Evolutionary conservation across 35 echinoderm and acorn worm species (phyloP).

Genomic region (Holothuria glaberrima): DNA sequence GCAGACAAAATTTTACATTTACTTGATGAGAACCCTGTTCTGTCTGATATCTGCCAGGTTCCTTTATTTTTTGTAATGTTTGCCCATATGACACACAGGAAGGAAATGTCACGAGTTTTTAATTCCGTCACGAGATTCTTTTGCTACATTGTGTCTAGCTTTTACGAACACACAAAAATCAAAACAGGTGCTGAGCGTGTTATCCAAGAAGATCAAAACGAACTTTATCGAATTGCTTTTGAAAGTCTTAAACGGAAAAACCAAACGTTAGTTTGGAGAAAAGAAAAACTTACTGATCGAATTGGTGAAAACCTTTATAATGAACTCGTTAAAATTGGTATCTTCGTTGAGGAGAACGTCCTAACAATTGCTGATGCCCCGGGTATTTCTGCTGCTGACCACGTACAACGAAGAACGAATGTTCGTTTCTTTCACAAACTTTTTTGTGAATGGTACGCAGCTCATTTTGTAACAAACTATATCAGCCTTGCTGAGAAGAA

Average conservation of each 20-base stretch:
- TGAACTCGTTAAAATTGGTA: not conserved
- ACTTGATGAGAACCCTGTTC: not conserved
- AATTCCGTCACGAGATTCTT: slow-evolving; percentile 1
- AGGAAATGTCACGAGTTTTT: not conserved
- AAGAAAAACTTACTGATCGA: not conserved
- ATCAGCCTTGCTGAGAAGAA: too few relatives aligned
- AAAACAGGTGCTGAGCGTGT: not conserved
- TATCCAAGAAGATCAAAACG: not conserved
- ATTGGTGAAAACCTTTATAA: not conserved
- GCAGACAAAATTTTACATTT: not conserved
- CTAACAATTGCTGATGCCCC: slow-evolving; percentile 7
- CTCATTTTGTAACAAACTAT: not conserved
- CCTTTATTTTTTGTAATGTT: slow-evolving; percentile 19
- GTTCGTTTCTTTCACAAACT: not conserved
- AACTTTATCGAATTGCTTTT: not conserved
- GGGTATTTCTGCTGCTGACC: not conserved
- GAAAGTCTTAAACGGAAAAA: not conserved
- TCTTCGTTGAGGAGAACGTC: not conserved
- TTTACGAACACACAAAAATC: not conserved
- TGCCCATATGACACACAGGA: not conserved
- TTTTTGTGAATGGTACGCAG: slow-evolving; percentile 25
- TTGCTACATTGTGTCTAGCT: not conserved
- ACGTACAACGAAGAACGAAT: not conserved
- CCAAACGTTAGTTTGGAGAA: not conserved
- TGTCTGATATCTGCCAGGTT: not conserved